Percentiles rank a stretch among this genome's conserved stretches.
phyloP scores from a whole-genome alignment of 23 tunicate genomes.

The Clavelina lepadiformis region DNA sequence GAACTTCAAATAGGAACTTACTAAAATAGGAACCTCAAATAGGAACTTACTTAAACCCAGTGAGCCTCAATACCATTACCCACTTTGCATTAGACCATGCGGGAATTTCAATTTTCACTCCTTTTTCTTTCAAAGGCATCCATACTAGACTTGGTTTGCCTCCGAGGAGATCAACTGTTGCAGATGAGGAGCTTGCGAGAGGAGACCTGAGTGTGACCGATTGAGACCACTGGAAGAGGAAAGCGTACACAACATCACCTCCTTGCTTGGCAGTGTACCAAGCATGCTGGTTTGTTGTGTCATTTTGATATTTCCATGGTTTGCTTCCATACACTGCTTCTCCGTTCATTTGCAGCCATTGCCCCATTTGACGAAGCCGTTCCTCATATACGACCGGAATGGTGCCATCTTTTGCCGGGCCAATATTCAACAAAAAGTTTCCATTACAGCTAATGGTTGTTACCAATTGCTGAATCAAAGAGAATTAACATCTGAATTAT shows the following conservation, averaged over 20 bases:
- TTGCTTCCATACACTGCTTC: slow-evolving; percentile 52
- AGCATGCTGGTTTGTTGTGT: slow-evolving; percentile 32
- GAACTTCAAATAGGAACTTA: no score
- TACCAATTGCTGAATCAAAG: slow-evolving; percentile 42
- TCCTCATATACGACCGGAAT: slow-evolving; percentile 57
- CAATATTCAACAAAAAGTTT: slow-evolving; percentile 65
- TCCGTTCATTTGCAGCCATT: slow-evolving; percentile 60
- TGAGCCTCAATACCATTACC: slow-evolving; percentile 21
- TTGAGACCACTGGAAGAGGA: slow-evolving; percentile 49
- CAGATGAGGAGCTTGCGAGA: slow-evolving; percentile 6
- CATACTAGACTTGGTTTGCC: slow-evolving; percentile 20
- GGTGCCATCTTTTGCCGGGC: slow-evolving; percentile 73
- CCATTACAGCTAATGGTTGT: slow-evolving; percentile 71
- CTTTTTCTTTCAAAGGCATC: slow-evolving; percentile 25
- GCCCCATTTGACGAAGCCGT: slow-evolving; percentile 61
- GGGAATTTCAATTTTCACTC: slow-evolving; percentile 30
- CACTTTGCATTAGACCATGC: slow-evolving; percentile 3
- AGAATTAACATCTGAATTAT: not conserved
- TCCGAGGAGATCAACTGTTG: slow-evolving; percentile 47
- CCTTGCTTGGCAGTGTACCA: slow-evolving; percentile 32
- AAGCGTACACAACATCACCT: slow-evolving; percentile 3
- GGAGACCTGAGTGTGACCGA: slow-evolving; percentile 35
- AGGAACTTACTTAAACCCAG: no score
- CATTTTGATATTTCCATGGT: slow-evolving; percentile 84
- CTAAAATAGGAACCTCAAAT: no score